Percentiles rank a stretch among this genome's conserved stretches.
Conservation (phyloP, 1,140 invertebrate species). For the Papilio dardanus region DNA sequence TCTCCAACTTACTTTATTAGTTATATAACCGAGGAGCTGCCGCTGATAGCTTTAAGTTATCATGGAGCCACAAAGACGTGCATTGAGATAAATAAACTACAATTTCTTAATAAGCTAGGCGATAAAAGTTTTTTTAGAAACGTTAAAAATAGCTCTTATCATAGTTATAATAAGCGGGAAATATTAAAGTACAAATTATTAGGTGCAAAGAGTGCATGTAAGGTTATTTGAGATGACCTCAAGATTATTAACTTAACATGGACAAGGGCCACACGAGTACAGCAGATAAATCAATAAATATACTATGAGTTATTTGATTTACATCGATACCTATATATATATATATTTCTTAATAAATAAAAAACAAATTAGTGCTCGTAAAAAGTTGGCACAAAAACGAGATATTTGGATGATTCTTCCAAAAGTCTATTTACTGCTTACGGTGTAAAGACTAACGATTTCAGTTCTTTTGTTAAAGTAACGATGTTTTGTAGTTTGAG, state of each 20-base stretch:
- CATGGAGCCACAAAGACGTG: conserved; percentile 64
- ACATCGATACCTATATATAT: no score
- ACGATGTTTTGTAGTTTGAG: background rate
- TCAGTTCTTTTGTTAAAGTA: background rate
- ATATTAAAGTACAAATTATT: no score
- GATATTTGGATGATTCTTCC: background rate
- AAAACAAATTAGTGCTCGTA: no score
- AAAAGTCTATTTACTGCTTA: background rate
- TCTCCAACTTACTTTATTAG: conserved; percentile 81
- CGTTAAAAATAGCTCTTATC: background rate
- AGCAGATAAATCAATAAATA: no score
- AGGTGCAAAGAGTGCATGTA: no score
- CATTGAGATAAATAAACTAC: conserved; percentile 43
- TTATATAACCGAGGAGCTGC: conserved; percentile 71
- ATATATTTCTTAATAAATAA: no score
- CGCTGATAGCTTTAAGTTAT: conserved; percentile 77
- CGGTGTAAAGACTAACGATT: background rate
- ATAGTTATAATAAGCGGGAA: no score
- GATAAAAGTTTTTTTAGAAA: background rate
- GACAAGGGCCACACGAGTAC: no score
- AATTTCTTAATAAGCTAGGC: background rate
- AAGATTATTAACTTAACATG: no score
- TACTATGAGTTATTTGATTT: no score
- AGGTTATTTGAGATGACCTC: no score
- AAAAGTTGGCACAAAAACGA: background rate